These are phyloP conservation scores for Pelagia noctiluca DNA, from an alignment of 30 jellyfish, hydroid and myxozoan species.

Conservation along the genomic window DNA sequence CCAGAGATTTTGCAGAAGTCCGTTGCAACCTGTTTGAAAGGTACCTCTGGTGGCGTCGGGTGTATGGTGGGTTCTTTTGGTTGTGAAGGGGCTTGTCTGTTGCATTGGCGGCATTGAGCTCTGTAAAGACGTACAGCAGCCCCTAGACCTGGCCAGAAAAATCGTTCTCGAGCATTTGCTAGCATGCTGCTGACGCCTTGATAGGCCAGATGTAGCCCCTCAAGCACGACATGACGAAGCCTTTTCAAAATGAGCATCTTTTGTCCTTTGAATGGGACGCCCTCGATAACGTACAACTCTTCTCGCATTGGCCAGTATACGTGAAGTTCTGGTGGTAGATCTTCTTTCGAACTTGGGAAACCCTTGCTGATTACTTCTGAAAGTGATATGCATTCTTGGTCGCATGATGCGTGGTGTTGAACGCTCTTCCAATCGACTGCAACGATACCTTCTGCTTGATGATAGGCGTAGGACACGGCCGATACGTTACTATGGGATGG, in stretches of 20 bases:
- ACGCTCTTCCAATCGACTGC: neutral
- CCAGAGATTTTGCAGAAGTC: too few relatives aligned
- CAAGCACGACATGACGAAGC: constrained; percentile 7
- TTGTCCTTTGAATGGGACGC: constrained; percentile 63
- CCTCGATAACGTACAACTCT: constrained; percentile 24
- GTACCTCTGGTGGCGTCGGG: too few relatives aligned
- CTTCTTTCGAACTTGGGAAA: neutral
- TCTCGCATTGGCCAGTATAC: constrained; percentile 12
- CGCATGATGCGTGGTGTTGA: neutral
- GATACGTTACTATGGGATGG: neutral
- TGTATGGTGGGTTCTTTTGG: too few relatives aligned
- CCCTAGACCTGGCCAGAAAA: constrained; percentile 72
- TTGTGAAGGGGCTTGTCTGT: constrained; percentile 44
- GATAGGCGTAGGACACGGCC: neutral
- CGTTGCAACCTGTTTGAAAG: too few relatives aligned
- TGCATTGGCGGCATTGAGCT: constrained; percentile 33
- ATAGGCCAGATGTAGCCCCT: constrained; percentile 63
- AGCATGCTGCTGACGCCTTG: constrained; percentile 62
- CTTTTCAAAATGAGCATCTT: constrained; percentile 35
- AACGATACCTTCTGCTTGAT: neutral
- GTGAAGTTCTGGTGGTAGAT: neutral
- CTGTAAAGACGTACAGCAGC: constrained; percentile 31
- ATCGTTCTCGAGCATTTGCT: constrained; percentile 48
- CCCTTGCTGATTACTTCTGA: neutral
- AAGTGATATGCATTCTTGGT: neutral